phyloP scores from a whole-genome alignment of 1,140 invertebrate species.

The Helicoverpa zea region DNA sequence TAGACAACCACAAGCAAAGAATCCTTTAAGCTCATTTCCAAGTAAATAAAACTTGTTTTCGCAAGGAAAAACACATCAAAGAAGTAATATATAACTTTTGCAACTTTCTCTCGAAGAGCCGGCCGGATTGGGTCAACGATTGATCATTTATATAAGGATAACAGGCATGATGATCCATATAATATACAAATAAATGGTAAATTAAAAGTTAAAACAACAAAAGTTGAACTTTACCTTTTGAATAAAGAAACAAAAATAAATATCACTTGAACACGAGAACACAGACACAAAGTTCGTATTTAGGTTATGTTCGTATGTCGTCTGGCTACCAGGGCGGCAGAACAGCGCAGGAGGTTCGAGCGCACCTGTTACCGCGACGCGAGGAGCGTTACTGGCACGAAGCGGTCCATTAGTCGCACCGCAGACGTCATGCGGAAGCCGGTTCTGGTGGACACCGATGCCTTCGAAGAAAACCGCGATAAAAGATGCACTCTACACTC shows the following conservation, averaged over 20 bases:
- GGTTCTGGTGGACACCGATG: slow-evolving; percentile 75
- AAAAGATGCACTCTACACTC: slow-evolving; percentile 53
- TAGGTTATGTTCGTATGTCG: slow-evolving; percentile 11
- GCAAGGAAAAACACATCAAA: slow-evolving; percentile 23
- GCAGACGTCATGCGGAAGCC: slow-evolving; percentile 83
- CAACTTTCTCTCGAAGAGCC: slow-evolving; percentile 41
- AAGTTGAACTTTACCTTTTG: slow-evolving; percentile 23
- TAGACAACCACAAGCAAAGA: background rate
- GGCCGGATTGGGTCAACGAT: slow-evolving; percentile 13
- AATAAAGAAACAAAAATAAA: slow-evolving; percentile 35
- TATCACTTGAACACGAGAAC: slow-evolving; percentile 46
- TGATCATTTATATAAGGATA: slow-evolving; percentile 39
- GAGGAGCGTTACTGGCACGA: slow-evolving; percentile 79
- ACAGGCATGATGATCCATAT: slow-evolving; percentile 16
- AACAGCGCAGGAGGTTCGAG: slow-evolving; percentile 63
- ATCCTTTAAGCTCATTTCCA: background rate
- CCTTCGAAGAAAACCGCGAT: slow-evolving; percentile 72
- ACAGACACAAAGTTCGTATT: slow-evolving; percentile 53
- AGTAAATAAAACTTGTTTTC: slow-evolving; percentile 28
- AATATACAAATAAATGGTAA: slow-evolving; percentile 48
- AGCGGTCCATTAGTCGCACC: slow-evolving; percentile 74
- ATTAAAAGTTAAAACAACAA: slow-evolving; percentile 20
- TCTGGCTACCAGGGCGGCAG: slow-evolving; percentile 66
- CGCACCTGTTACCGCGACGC: slow-evolving; percentile 80
- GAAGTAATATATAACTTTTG: slow-evolving; percentile 38